Evolutionary conservation across 2,797 vertebrate species (phyloP), one percentile per base, ranked within the genome.

Genomic region (Phalanger gymnotis): DNA sequence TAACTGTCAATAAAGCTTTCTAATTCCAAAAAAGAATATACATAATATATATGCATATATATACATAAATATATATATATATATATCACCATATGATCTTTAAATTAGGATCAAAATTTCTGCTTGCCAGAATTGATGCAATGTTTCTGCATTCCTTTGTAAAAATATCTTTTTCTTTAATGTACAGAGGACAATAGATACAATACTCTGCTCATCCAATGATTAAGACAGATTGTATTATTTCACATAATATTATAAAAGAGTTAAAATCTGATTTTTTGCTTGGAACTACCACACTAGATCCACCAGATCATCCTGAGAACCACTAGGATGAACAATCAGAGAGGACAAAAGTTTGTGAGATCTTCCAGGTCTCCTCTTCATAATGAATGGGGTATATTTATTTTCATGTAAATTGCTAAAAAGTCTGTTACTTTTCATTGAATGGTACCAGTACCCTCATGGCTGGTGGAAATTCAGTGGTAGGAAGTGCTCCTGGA

Each of bases 51-150:
- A 14, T 54, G 54, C 19, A 19, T 54, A 19, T 12, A 54, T 54
- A 16, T 54, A 54, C 54, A 54, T 19, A 56, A 4, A 56, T 7
- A 92, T 30, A 61, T 5, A 61, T 61, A 61, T 12, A 31, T 61
- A 34, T 31, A 58, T 58, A 30, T 57, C 4, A 57, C 93, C 28
- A 58, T 10, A n/a, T 54, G 92, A 81, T 57, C n/a, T 93, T 34
- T 58, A 95, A 92, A 51, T 87, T 28, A 34, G 92, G 81, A 52
- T 54, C 31, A 95, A 57, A 22, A 66, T 94, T 81, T 40, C 27
- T 87, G 40, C 51, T 92, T 95, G 53, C 87, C 81, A 94, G 12
- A 9, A 91, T 91, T 87, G 13, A 58, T 7, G 28, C 0, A 57
- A 6, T 54, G 2, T 56, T 93, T 55, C 52, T 93, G 22, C 27